Evolutionary conservation across 2,797 vertebrate genomes (phyloP).

Genomic region (Sebastes taczanowskii): DNA sequence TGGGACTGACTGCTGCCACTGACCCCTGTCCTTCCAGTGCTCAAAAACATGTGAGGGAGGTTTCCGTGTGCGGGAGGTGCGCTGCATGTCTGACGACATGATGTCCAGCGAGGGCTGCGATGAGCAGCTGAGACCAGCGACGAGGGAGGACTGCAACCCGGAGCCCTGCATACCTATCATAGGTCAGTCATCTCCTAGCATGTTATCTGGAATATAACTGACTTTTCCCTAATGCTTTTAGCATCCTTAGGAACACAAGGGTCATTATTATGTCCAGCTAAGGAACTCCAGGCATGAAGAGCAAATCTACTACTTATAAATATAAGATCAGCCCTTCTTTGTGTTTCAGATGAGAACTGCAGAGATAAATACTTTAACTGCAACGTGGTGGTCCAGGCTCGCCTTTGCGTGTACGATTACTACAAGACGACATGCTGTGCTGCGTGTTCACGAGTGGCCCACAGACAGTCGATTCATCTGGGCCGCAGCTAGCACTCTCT

Average conservation of each 20-base stretch:
- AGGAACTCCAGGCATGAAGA: background rate
- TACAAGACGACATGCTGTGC: slow-evolving; percentile 94
- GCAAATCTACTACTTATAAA: background rate
- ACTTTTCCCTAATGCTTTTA: slow-evolving; percentile 5
- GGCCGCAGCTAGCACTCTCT: slow-evolving; percentile 84
- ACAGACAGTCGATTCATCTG: slow-evolving; percentile 79
- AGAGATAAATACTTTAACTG: slow-evolving; percentile 96
- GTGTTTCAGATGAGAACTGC: slow-evolving; percentile 91
- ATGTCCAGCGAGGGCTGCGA: slow-evolving; percentile 85
- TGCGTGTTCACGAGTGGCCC: slow-evolving; percentile 87
- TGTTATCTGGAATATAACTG: background rate
- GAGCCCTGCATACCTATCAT: slow-evolving; percentile 90
- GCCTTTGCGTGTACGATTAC: slow-evolving; percentile 95
- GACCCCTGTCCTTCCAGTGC: slow-evolving; percentile 81
- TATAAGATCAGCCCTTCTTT: background rate
- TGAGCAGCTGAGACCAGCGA: slow-evolving; percentile 81
- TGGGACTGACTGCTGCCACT: background rate
- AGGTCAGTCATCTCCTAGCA: slow-evolving; percentile 78
- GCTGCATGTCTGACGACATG: slow-evolving; percentile 91
- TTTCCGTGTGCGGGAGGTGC: slow-evolving; percentile 92
- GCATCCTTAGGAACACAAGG: background rate
- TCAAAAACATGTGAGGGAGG: slow-evolving; percentile 94
- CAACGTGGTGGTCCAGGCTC: slow-evolving; percentile 96
- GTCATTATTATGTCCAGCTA: background rate
- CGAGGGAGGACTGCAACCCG: slow-evolving; percentile 87